These are phyloP conservation scores for Thalassoma bifasciatum DNA, from an alignment of 2,113 vertebrate genomes.

Conservation along the genomic window DNA sequence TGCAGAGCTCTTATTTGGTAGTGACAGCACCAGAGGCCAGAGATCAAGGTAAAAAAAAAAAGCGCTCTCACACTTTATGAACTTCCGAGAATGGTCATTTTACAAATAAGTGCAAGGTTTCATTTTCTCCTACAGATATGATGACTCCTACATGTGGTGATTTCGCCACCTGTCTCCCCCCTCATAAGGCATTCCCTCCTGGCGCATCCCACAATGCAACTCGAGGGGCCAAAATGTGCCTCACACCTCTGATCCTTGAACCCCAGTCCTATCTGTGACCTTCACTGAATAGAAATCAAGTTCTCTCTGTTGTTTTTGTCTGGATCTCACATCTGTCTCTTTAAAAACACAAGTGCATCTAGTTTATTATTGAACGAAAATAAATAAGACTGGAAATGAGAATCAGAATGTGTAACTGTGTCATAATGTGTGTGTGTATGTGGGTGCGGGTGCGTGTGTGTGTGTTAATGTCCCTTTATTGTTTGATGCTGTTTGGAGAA, in stretches of 20 bases:
- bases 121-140: slow-evolving; percentile 77
- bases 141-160: slow-evolving; percentile 86
- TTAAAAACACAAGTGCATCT: slow-evolving; percentile 73
- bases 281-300: slow-evolving; percentile 40
- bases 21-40: slow-evolving; percentile 77
- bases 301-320: slow-evolving; percentile 48
- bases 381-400: slow-evolving; percentile 44
- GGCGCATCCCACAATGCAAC: slow-evolving; percentile 59
- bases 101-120: background rate
- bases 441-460: too few relatives aligned
- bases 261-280: slow-evolving; percentile 31
- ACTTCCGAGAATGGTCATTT: too few relatives aligned
- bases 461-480: slow-evolving; percentile 14
- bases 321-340: slow-evolving; percentile 48
- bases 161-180: slow-evolving; percentile 2
- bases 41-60: slow-evolving; percentile 85
- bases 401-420: slow-evolving; percentile 46
- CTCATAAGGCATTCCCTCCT: slow-evolving; percentile 48
- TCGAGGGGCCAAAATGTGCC: slow-evolving; percentile 72
- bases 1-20: slow-evolving; percentile 81
- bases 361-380: slow-evolving; percentile 76
- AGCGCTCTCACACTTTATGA: background rate
- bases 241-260: slow-evolving; percentile 48
- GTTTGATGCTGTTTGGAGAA: slow-evolving; percentile 35
- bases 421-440: slow-evolving; percentile 32